Percentiles rank a stretch among this genome's conserved stretches.
These are phyloP conservation scores for Lithobates pipiens DNA, from an alignment of 2,797 vertebrate genomes.

Conservation along the genomic window DNA sequence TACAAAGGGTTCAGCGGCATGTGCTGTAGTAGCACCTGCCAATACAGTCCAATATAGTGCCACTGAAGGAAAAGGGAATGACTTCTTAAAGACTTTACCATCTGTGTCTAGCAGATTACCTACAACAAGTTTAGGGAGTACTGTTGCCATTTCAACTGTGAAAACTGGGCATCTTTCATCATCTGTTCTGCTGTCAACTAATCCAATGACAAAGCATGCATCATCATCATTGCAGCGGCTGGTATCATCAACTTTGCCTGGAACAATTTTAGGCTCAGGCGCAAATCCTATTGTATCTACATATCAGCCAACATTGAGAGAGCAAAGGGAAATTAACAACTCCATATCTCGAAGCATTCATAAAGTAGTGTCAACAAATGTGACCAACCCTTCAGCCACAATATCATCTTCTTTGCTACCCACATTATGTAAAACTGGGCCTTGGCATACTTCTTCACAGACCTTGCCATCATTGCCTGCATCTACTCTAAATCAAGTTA, in stretches of 20 bases:
- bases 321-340: conserved; percentile 66
- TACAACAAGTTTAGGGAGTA: conserved; percentile 72
- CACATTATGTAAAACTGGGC: conserved; percentile 68
- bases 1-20: conserved; percentile 69
- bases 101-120: conserved; percentile 68
- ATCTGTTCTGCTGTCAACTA: conserved; percentile 81
- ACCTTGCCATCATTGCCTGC: conserved; percentile 64
- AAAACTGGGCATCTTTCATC: conserved; percentile 84
- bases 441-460: conserved; percentile 61
- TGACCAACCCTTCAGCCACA: conserved; percentile 69
- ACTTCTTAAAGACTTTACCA: conserved; percentile 69
- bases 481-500: conserved; percentile 66
- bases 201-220: conserved; percentile 75
- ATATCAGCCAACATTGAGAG: conserved; percentile 70
- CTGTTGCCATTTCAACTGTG: conserved; percentile 80
- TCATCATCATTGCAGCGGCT: conserved; percentile 76
- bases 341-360: conserved; percentile 71
- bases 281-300: conserved; percentile 64
- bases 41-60: conserved; percentile 64
- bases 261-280: conserved; percentile 66
- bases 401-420: conserved; percentile 64
- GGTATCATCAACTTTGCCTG: conserved; percentile 70
- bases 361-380: conserved; percentile 70
- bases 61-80: conserved; percentile 71
- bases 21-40: conserved; percentile 71